Evolutionary conservation across 2,113 vertebrate genomes (phyloP), one percentile per base, ranked within the genome.

Genomic region (Malurus cyaneus): DNA sequence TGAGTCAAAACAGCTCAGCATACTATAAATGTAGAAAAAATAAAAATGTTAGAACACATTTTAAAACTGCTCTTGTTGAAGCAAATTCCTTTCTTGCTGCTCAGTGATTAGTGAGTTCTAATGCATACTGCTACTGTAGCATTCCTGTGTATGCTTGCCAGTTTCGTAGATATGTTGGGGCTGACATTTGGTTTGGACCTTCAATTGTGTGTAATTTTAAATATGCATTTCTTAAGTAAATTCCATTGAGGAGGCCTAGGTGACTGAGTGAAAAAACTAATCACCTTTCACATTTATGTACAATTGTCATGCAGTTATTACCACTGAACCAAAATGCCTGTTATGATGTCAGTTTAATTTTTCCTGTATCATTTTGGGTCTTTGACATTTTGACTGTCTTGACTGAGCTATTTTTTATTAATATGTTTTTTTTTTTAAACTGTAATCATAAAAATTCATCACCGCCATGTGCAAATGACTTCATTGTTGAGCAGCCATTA

Each of bases 211-310:
- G 41, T 79, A 44, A 73, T 71, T 96, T 94, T 29, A 53, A 95
- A 93, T 49, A 44, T 12, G 31, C 12, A 31, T 92, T 93, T 93
- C 89, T 77, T 88, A 95, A 94, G 56, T 69, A 80, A 89, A 93
- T 90, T 77, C n/a, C 25, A 47, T 67, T 94, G 93, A 94, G 93
- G 94, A 97, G 96, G 96, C 84, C 95, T 89, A 94, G 96, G 97
- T 97, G 97, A 97, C 97, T 97, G 97, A 96, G 96, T 97, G 91
- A 95, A 96, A 91, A 94, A 6, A 36, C 17, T 2, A 70, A 92
- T 92, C 95, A 94, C 94, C 61, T 93, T 93, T 93, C 86, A 86
- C 88, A 42, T 93, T 85, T 89, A 42, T 80, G 83, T 95, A 56
- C 86, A 73, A 20, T 89, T 80, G 65, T 88, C 86, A 79, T 90